A percentile compares a stretch with the other conserved stretches of the same genome.
phyloP scores from a whole-genome alignment of 2,888 invertebrate species.

The Neria commutata region DNA sequence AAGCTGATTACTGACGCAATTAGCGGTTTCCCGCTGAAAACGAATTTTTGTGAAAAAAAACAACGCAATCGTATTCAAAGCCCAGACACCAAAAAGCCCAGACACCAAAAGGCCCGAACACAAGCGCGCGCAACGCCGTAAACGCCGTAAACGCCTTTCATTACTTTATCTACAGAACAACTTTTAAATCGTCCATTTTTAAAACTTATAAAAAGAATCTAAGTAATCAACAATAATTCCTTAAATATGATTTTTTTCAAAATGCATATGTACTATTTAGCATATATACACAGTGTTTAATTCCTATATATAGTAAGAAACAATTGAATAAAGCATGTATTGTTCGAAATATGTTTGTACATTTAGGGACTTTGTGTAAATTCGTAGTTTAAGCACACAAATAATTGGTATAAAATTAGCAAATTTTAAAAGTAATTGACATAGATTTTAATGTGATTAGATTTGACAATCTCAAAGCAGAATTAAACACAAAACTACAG shows the following conservation, averaged over 20 bases:
- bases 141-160: slow-evolving; percentile 46
- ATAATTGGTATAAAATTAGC: slow-evolving; percentile 5
- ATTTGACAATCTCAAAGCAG: slow-evolving; percentile 59
- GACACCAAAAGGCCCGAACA: too few relatives aligned
- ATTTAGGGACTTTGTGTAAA: neutral
- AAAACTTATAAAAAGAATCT: slow-evolving; percentile 25
- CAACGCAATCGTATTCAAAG: too few relatives aligned
- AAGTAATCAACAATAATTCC: slow-evolving; percentile 19
- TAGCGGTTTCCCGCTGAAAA: slow-evolving; percentile 37
- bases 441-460: slow-evolving; percentile 58
- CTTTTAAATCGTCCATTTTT: slow-evolving; percentile 38
- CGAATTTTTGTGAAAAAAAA: slow-evolving; percentile 38
- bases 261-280: slow-evolving; percentile 21
- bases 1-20: slow-evolving; percentile 15
- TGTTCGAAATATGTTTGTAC: neutral
- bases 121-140: too few relatives aligned
- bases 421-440: too few relatives aligned
- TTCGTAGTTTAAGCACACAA: neutral
- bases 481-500: slow-evolving; percentile 13
- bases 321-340: neutral
- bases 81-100: too few relatives aligned
- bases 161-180: slow-evolving; percentile 53
- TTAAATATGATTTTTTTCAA: slow-evolving; percentile 8
- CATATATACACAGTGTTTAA: slow-evolving; percentile 6
- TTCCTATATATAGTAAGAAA: neutral